Base-by-base conservation (phyloP, 2,113 vertebrate genomes). In the Riparia riparia region DNA sequence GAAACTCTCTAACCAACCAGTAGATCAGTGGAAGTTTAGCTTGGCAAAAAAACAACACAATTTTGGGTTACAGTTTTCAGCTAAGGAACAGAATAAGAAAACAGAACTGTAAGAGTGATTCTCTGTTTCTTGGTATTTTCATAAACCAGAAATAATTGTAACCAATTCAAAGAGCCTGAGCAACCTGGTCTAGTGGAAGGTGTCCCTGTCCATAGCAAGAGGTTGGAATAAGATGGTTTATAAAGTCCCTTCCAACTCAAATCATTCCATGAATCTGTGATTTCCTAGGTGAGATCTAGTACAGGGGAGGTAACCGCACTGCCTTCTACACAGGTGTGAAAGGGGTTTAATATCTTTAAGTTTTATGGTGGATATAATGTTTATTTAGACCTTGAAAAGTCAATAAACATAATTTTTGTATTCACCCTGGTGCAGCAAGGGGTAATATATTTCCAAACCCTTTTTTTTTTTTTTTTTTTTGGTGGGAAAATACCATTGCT, bases 371-470 rank as follows among this genome's bases (percentile, higher is more conserved):
- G 12, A 25, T 57, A 51, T 24, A 86, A 50, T 15, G 15, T 5
- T 21, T 51, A 64, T 22, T 20, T 14, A 74, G 37, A 86, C n/a
- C 37, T 25, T 51, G 37, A 81, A 86, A 66, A 8, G 51, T 47
- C 50, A 83, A 9, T 29, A 82, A 87, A 42, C 22, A 39, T 5
- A 3, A 13, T 18, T 73, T 74, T 49, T 84, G 6, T 10, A 22
- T 68, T 81, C 25, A 41, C 9, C 17, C 7, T n/a, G 25, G 54
- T 41, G 22, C 70, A 71, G 32, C 5, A 66, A 91, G 72, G 12
- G 85, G 91, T 93, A 96, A 90, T 11, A 9, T 64, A 45, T 64
- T 87, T 80, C 50, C 57, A 95, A 58, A 89, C 7, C 47, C 1
- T 4, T 34, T 57, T 25, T 58, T 32, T 32, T 32, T 29, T 51